Conservation (phyloP, 1,140 invertebrate species). For the Cydia amplana region DNA sequence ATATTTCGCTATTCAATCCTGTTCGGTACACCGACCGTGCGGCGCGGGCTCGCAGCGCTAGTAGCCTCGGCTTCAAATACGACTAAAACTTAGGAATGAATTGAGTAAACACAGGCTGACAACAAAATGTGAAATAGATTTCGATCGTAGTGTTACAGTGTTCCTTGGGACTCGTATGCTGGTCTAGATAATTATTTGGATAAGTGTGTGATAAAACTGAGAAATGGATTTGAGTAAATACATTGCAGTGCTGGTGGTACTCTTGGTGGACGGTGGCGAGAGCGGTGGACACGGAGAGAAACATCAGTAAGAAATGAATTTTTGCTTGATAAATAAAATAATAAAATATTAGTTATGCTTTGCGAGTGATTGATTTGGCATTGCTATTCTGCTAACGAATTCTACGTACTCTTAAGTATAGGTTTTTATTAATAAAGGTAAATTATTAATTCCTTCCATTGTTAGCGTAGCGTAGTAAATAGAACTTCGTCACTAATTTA, state of each 20-base stretch:
- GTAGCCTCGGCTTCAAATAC: conserved; percentile 50
- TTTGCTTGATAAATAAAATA: not conserved
- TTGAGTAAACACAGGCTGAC: conserved; percentile 53
- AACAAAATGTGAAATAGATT: conserved; percentile 63
- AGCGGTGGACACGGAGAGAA: conserved; percentile 66
- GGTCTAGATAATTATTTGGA: not conserved
- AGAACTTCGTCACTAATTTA: no score
- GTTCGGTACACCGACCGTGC: conserved; percentile 46
- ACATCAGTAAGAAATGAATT: conserved; percentile 61
- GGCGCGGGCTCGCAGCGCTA: conserved; percentile 42
- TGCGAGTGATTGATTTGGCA: conserved; percentile 34
- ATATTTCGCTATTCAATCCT: conserved; percentile 65
- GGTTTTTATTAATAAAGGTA: not conserved
- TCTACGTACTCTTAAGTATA: not conserved
- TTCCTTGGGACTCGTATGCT: conserved; percentile 37
- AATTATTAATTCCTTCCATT: conserved; percentile 9
- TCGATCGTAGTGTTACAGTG: conserved; percentile 38
- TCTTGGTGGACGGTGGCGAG: conserved; percentile 55
- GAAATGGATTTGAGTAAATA: conserved; percentile 63
- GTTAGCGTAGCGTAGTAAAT: not conserved
- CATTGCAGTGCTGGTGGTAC: conserved; percentile 56
- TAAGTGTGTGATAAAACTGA: conserved; percentile 37
- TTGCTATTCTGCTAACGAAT: conserved; percentile 29
- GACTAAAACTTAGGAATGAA: conserved; percentile 50
- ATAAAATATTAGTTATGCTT: not conserved